These are phyloP conservation scores for Formicarius rufipectus DNA, from an alignment of 2,113 vertebrate genomes.

Conservation along the genomic window DNA sequence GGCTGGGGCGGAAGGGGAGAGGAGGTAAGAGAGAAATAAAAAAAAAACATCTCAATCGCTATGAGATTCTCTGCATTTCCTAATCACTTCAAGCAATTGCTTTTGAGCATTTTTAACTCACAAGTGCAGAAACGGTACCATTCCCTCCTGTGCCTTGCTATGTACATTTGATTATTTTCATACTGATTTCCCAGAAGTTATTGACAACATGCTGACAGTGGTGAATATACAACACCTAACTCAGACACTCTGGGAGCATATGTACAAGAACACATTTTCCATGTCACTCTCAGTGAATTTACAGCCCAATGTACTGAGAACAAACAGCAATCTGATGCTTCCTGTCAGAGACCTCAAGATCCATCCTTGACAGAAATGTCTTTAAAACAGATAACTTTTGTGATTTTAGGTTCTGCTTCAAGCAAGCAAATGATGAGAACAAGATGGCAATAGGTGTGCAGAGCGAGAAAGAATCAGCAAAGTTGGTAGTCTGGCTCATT, in stretches of 20 bases:
- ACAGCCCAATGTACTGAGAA: constrained; percentile 9
- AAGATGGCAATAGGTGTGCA: not conserved
- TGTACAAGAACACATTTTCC: not conserved
- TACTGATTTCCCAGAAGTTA: not conserved
- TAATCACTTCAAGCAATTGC: not conserved
- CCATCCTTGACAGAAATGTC: not conserved
- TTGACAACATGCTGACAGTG: not conserved
- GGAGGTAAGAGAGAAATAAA: not conserved
- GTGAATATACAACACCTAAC: not conserved
- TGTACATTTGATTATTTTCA: constrained; percentile 16
- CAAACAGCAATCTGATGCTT: constrained; percentile 3
- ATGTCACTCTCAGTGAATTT: not conserved
- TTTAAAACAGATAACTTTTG: not conserved
- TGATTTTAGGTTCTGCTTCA: constrained; percentile 16
- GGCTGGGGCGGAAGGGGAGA: accelerated
- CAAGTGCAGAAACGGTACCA: not conserved
- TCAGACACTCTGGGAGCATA: not conserved
- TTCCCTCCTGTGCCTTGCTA: not conserved
- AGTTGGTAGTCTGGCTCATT: not conserved
- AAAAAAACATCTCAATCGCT: not conserved
- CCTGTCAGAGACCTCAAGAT: not conserved
- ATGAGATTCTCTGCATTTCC: not conserved
- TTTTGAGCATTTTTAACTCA: not conserved
- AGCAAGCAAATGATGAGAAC: not conserved
- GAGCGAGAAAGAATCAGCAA: not conserved